Percentiles rank a stretch among this genome's conserved stretches.
Conservation (phyloP, 2,888 invertebrate genomes). For the Teleiodes luculella region DNA sequence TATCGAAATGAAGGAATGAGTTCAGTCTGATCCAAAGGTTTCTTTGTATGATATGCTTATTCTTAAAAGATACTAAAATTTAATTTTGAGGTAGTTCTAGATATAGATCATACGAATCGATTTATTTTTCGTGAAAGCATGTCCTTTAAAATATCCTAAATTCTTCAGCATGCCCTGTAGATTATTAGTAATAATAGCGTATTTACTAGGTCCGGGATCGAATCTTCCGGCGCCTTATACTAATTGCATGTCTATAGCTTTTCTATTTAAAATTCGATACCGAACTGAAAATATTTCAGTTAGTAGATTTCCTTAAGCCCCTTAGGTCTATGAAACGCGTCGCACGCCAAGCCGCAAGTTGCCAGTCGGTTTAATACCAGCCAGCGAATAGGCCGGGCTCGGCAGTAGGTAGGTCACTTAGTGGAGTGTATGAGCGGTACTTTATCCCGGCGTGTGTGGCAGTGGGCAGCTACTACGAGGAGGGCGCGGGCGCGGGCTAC, state of each 20-base stretch:
- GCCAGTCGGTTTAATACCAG: not conserved
- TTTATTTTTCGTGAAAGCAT: slow-evolving; percentile 58
- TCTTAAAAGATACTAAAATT: slow-evolving; percentile 50
- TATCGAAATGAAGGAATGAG: not conserved
- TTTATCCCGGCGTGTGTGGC: slow-evolving; percentile 69
- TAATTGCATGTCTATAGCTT: slow-evolving; percentile 69
- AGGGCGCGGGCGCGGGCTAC: slow-evolving; percentile 53
- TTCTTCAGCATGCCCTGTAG: slow-evolving; percentile 68
- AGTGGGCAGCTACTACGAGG: slow-evolving; percentile 76
- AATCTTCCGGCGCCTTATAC: slow-evolving; percentile 40
- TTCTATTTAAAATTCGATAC: slow-evolving; percentile 31
- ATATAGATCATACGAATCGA: slow-evolving; percentile 43
- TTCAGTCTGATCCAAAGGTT: slow-evolving; percentile 51
- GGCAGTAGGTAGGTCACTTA: slow-evolving; percentile 58
- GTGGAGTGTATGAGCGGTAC: slow-evolving; percentile 17
- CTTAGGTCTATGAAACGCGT: not conserved
- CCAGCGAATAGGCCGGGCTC: slow-evolving; percentile 18
- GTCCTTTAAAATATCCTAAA: slow-evolving; percentile 39
- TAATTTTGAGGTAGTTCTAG: slow-evolving; percentile 54
- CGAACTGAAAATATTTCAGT: slow-evolving; percentile 1
- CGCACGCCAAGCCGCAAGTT: not conserved
- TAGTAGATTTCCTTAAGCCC: not conserved
- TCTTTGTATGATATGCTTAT: slow-evolving; percentile 51
- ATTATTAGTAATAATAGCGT: slow-evolving; percentile 42
- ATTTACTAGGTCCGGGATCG: slow-evolving; percentile 35